Evolutionary conservation across 2,888 invertebrate species (phyloP).

Genomic region (Tinea pellionella): DNA sequence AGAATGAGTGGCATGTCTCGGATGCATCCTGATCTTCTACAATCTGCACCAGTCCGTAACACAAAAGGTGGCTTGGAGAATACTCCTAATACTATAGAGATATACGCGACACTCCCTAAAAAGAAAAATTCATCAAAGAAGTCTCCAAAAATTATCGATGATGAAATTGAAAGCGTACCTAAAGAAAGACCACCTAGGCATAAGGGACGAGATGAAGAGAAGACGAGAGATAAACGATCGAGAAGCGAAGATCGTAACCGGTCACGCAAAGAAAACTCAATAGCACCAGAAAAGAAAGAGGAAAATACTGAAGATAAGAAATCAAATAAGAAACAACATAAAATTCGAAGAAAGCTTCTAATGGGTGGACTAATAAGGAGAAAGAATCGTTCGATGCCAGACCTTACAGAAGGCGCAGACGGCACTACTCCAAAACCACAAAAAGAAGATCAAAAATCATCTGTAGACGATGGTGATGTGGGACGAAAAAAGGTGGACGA

Average conservation of each 20-base stretch:
- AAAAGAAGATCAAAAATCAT: constrained; percentile 55
- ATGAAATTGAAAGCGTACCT: constrained; percentile 78
- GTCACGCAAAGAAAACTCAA: constrained; percentile 76
- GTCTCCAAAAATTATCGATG: constrained; percentile 76
- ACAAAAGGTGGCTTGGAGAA: constrained; percentile 80
- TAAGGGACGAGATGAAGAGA: constrained; percentile 77
- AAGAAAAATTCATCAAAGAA: constrained; percentile 79
- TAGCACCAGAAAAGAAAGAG: constrained; percentile 74
- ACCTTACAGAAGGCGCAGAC: constrained; percentile 83
- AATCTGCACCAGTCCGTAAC: constrained; percentile 78
- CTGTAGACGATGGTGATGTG: constrained; percentile 82
- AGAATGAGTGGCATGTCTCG: constrained; percentile 80
- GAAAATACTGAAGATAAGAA: constrained; percentile 77
- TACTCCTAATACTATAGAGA: constrained; percentile 84
- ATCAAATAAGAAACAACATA: constrained; percentile 88
- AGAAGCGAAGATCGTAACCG: constrained; percentile 89
- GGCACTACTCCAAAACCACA: constrained; percentile 50
- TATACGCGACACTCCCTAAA: constrained; percentile 91
- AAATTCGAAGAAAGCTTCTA: constrained; percentile 85
- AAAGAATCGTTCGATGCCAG: constrained; percentile 93
- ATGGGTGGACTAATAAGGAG: constrained; percentile 91
- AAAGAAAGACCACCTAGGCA: constrained; percentile 79
- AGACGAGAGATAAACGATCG: constrained; percentile 80
- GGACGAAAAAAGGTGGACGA: constrained; percentile 73
- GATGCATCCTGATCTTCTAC: constrained; percentile 61